Conservation (phyloP, 2,888 invertebrate genomes). For the Mimachlamys varia region DNA sequence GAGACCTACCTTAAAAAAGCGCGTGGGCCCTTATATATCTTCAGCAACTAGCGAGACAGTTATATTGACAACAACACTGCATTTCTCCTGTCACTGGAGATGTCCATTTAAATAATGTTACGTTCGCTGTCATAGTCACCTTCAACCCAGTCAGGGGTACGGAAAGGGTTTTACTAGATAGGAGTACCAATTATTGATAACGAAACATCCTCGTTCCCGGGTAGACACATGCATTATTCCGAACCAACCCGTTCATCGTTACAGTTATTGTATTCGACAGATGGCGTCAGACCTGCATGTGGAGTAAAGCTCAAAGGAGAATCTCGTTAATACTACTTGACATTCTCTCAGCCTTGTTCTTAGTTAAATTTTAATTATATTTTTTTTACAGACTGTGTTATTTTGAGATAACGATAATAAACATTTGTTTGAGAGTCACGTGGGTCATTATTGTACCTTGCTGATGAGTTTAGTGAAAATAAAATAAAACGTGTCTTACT, state of each 20-base stretch:
- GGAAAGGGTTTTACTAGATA: background rate
- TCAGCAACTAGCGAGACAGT: background rate
- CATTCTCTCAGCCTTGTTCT: background rate
- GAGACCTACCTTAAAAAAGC: background rate
- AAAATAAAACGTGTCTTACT: too few species aligned
- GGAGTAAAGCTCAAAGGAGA: background rate
- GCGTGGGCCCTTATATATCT: background rate
- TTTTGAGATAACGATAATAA: background rate
- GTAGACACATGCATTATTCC: background rate
- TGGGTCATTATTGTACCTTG: too few species aligned
- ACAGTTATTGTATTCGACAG: slow-evolving; percentile 3
- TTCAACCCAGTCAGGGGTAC: slow-evolving; percentile 20
- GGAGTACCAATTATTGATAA: background rate
- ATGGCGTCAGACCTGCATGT: background rate
- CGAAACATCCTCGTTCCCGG: background rate
- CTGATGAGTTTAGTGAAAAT: too few species aligned
- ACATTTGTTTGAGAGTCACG: background rate
- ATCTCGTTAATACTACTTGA: background rate
- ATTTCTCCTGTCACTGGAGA: background rate
- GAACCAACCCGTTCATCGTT: background rate
- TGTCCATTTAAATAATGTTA: background rate
- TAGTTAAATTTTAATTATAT: background rate
- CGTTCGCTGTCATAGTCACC: background rate
- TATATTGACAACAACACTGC: background rate
- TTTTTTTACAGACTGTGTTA: background rate